Conservation (phyloP, 2,888 invertebrate species). For the Conistra vaccinii region DNA sequence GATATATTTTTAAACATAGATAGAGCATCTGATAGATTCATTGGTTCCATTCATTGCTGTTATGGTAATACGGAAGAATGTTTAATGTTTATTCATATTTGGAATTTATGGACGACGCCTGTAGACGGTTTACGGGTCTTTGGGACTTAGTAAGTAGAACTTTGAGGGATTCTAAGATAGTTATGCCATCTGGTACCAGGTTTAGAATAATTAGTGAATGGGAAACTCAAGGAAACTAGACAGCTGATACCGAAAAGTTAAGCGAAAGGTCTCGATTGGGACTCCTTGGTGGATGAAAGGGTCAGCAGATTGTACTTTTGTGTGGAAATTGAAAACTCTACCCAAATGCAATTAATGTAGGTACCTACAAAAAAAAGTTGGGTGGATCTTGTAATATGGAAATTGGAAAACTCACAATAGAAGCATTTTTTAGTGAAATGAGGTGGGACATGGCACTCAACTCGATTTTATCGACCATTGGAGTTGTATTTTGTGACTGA, state of each 20-base stretch:
- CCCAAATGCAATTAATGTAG: neutral
- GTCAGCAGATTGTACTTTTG: neutral
- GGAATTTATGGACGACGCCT: conserved; percentile 18
- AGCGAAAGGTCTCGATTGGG: too few species aligned
- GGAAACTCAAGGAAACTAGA: neutral
- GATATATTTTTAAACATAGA: conserved; percentile 63
- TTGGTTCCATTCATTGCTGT: conserved; percentile 50
- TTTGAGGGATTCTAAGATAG: neutral
- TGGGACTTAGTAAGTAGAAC: neutral
- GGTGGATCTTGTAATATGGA: neutral
- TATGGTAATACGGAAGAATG: conserved; percentile 32
- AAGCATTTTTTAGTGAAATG: too few species aligned
- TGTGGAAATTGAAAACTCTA: neutral
- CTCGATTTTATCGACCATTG: neutral
- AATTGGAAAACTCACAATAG: neutral
- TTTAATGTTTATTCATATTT: conserved; percentile 50
- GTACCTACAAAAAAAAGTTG: neutral
- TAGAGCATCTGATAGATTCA: conserved; percentile 64
- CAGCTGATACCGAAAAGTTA: neutral
- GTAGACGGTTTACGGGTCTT: neutral
- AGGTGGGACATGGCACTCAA: neutral
- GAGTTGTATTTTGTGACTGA: neutral
- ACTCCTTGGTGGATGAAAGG: neutral
- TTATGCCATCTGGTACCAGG: neutral
- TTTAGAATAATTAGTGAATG: neutral